Evolutionary conservation across 1,140 invertebrate species (phyloP).

Genomic region (Caenorhabditis brenneri): DNA sequence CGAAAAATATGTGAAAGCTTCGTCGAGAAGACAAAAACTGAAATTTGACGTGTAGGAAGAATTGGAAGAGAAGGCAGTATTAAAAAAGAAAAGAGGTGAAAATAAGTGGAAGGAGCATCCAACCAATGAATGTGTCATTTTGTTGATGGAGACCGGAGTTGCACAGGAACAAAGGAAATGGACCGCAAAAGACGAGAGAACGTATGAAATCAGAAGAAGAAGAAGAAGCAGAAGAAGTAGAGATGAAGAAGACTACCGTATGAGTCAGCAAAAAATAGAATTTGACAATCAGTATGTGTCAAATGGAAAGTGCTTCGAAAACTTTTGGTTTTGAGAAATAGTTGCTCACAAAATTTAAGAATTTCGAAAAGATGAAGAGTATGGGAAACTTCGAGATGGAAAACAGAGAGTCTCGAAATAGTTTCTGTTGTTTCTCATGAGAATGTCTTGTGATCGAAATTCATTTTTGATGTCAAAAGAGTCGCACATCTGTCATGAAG

Average conservation of each 20-base stretch:
- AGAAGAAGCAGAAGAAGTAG: background rate
- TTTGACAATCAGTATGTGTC: constrained; percentile 11
- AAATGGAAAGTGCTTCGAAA: background rate
- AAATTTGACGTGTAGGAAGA: background rate
- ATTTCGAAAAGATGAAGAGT: too few relatives aligned
- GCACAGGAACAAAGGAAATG: background rate
- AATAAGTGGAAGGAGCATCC: background rate
- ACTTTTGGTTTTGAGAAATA: too few relatives aligned
- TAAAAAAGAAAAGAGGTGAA: background rate
- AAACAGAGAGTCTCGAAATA: too few relatives aligned
- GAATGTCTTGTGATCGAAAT: too few relatives aligned
- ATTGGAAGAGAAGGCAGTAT: background rate
- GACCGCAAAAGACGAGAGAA: background rate
- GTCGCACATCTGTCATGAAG: too few relatives aligned
- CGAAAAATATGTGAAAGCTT: background rate
- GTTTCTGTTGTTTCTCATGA: too few relatives aligned
- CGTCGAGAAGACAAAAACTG: background rate
- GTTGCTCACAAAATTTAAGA: too few relatives aligned
- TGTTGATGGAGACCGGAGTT: constrained; percentile 30
- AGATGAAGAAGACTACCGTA: constrained; percentile 27
- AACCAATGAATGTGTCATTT: constrained; percentile 30
- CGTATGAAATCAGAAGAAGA: background rate
- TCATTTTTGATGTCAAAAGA: too few relatives aligned
- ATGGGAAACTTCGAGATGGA: too few relatives aligned
- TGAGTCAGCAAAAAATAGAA: background rate